phyloP scores from a whole-genome alignment of 2,888 invertebrate species.

The Blastobasis lacticolella region DNA sequence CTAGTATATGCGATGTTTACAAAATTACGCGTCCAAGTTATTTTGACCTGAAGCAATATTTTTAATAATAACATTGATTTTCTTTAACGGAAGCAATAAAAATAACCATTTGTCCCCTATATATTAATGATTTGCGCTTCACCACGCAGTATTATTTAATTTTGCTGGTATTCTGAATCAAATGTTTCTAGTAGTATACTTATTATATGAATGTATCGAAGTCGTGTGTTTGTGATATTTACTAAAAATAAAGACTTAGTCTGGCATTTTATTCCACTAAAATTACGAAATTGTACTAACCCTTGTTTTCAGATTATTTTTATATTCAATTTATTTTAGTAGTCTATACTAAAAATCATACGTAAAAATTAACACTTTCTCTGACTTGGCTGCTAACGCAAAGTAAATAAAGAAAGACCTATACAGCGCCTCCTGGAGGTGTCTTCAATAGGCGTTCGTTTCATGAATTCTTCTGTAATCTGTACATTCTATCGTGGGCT shows the following conservation, averaged over 20 bases:
- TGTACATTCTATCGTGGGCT: background rate
- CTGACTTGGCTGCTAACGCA: too few species aligned
- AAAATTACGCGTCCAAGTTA: slow-evolving; percentile 48
- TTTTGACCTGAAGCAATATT: slow-evolving; percentile 49
- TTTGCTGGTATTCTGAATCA: too few species aligned
- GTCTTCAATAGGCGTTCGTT: too few species aligned
- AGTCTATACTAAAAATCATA: too few species aligned
- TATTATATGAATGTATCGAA: slow-evolving; percentile 17
- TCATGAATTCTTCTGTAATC: too few species aligned
- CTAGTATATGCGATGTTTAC: slow-evolving; percentile 43
- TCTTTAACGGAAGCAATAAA: slow-evolving; percentile 50
- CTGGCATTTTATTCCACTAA: slow-evolving; percentile 39
- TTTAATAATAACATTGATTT: slow-evolving; percentile 40
- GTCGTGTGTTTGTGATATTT: slow-evolving; percentile 10
- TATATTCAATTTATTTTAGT: too few species aligned
- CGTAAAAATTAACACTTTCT: too few species aligned
- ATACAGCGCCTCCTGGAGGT: too few species aligned
- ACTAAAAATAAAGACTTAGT: slow-evolving; percentile 15
- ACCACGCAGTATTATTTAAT: slow-evolving; percentile 32
- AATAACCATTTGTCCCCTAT: slow-evolving; percentile 22
- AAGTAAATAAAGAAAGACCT: too few species aligned
- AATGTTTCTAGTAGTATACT: slow-evolving; percentile 7
- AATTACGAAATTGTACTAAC: slow-evolving; percentile 13
- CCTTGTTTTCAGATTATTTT: too few species aligned
- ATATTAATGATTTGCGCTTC: slow-evolving; percentile 17